Conservation (phyloP, 30 jellyfish, hydroid and myxozoan species). For the Aurelia sp. region DNA sequence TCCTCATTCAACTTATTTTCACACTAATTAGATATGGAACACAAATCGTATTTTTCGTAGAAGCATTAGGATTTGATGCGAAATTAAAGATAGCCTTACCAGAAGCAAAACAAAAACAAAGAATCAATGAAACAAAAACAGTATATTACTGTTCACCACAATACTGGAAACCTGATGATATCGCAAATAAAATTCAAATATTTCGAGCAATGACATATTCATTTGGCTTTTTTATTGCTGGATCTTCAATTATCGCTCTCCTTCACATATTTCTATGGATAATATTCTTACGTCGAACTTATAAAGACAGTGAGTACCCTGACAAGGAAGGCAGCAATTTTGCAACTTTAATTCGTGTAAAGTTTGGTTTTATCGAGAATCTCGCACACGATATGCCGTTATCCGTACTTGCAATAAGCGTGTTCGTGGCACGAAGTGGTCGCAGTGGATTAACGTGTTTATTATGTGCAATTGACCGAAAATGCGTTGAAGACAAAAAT, state of each 20-base stretch:
- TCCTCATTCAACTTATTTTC: slow-evolving; percentile 19
- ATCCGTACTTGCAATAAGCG: slow-evolving; percentile 34
- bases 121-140: slow-evolving; percentile 27
- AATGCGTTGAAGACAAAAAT: slow-evolving; percentile 35
- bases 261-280: slow-evolving; percentile 25
- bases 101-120: neutral
- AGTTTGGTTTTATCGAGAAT: slow-evolving; percentile 49
- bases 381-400: slow-evolving; percentile 65
- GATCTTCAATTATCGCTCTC: slow-evolving; percentile 23
- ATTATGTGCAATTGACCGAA: slow-evolving; percentile 20
- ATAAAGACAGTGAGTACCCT: slow-evolving; percentile 14
- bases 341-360: slow-evolving; percentile 21
- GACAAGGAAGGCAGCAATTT: slow-evolving; percentile 13
- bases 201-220: slow-evolving; percentile 27
- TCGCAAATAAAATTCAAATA: neutral
- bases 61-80: slow-evolving; percentile 16
- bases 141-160: slow-evolving; percentile 33
- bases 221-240: slow-evolving; percentile 17
- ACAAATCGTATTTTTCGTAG: slow-evolving; percentile 42
- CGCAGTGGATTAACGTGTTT: slow-evolving; percentile 58
- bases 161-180: slow-evolving; percentile 49
- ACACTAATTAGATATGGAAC: slow-evolving; percentile 42
- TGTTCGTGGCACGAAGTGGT: slow-evolving; percentile 48
- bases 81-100: slow-evolving; percentile 6
- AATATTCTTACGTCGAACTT: neutral